Conservation (phyloP, 2,888 invertebrate species). For the Apamea sordens region DNA sequence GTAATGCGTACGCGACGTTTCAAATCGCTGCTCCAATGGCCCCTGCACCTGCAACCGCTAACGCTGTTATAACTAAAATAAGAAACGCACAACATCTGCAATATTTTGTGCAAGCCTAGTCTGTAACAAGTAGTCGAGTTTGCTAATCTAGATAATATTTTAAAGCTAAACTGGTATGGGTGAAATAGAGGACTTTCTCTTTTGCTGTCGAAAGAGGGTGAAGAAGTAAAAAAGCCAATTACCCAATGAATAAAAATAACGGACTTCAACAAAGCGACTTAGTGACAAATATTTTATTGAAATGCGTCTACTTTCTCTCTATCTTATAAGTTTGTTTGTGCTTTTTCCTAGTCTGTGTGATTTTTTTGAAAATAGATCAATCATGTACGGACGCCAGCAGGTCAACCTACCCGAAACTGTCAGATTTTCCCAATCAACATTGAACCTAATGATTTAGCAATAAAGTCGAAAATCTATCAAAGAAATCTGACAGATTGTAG, state of each 20-base stretch:
- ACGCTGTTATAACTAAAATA: slow-evolving; percentile 45
- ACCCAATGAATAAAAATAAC: neutral
- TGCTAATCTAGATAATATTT: slow-evolving; percentile 55
- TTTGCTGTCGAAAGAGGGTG: slow-evolving; percentile 22
- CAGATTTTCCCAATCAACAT: too few relatives aligned
- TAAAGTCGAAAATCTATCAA: too few relatives aligned
- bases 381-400: too few relatives aligned
- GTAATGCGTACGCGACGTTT: neutral
- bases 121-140: slow-evolving; percentile 44
- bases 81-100: slow-evolving; percentile 41
- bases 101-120: slow-evolving; percentile 60
- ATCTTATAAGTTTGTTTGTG: neutral
- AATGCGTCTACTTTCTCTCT: slow-evolving; percentile 8
- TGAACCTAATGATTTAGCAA: too few relatives aligned
- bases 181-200: slow-evolving; percentile 41
- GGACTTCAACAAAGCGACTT: neutral
- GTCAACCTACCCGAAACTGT: too few relatives aligned
- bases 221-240: neutral
- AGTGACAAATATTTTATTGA: slow-evolving; percentile 3
- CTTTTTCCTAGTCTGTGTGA: neutral
- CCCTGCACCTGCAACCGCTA: slow-evolving; percentile 52
- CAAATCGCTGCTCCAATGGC: slow-evolving; percentile 54
- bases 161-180: slow-evolving; percentile 3
- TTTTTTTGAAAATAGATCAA: neutral
- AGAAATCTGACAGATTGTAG: too few relatives aligned